A percentile compares a stretch with the other conserved stretches of the same genome.
Evolutionary conservation across 2,888 invertebrate genomes (phyloP).

Genomic region (Eupithecia exiguata): DNA sequence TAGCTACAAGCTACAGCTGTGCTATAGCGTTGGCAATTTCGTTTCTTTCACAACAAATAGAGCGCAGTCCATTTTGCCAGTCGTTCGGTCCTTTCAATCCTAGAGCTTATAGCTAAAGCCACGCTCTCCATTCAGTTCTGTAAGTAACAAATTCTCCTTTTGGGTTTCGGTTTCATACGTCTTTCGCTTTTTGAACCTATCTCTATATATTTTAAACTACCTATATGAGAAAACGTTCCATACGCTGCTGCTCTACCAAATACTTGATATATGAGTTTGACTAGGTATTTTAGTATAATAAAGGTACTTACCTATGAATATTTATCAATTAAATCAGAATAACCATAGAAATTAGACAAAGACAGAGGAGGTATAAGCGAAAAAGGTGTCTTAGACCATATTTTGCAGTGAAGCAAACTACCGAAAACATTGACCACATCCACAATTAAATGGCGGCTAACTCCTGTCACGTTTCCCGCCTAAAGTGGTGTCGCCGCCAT

Average conservation of each 20-base stretch:
- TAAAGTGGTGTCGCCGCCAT: conserved; percentile 72
- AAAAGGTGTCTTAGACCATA: background rate
- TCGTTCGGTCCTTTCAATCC: conserved; percentile 33
- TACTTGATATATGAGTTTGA: background rate
- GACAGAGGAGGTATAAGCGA: background rate
- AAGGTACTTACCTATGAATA: background rate
- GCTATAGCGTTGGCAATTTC: conserved; percentile 12
- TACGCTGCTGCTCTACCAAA: background rate
- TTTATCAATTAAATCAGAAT: background rate
- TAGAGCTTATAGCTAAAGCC: conserved; percentile 33
- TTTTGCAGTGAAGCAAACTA: background rate
- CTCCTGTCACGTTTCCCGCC: conserved; percentile 71
- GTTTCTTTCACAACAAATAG: conserved; percentile 33
- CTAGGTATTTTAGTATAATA: background rate
- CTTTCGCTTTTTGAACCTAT: conserved; percentile 5
- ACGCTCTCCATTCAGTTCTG: conserved; percentile 33
- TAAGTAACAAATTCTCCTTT: conserved; percentile 34
- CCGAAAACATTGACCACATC: background rate
- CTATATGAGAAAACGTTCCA: background rate
- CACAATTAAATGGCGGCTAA: conserved; percentile 48
- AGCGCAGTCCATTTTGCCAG: conserved; percentile 33
- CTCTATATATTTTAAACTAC: conserved; percentile 17
- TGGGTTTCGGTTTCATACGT: conserved; percentile 25
- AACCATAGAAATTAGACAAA: no score
- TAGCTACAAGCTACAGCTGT: background rate